Conservation (phyloP, 2,888 invertebrate species). For the Volucella inanis region DNA sequence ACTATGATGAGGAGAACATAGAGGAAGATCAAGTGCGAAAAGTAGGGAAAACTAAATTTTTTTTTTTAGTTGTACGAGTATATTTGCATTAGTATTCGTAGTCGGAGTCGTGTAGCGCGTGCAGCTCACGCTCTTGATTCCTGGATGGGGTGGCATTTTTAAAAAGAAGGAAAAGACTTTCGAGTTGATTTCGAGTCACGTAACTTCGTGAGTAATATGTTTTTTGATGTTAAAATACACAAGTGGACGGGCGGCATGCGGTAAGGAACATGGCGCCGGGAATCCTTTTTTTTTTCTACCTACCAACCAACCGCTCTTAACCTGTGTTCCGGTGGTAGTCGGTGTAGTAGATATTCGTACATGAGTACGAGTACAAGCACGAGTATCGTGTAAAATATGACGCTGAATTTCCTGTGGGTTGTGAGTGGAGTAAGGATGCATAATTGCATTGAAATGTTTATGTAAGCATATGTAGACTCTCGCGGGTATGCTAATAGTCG, state of each 20-base stretch:
- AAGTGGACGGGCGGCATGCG: not conserved
- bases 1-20: not conserved
- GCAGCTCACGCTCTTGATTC: constrained; percentile 13
- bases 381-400: constrained; percentile 46
- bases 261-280: not conserved
- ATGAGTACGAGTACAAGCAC: not conserved
- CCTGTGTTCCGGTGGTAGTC: not conserved
- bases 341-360: not conserved
- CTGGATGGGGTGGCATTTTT: constrained; percentile 16
- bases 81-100: constrained; percentile 1
- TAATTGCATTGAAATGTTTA: constrained; percentile 57
- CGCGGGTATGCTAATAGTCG: not conserved
- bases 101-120: constrained; percentile 6
- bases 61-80: not conserved
- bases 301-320: constrained; percentile 8
- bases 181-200: constrained; percentile 70
- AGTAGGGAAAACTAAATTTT: constrained; percentile 31
- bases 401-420: constrained; percentile 60
- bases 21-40: not conserved
- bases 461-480: constrained; percentile 20
- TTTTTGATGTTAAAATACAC: constrained; percentile 61
- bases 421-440: constrained; percentile 46
- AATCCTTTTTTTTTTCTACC: constrained; percentile 35
- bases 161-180: constrained; percentile 31
- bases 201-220: constrained; percentile 66